phyloP scores from a whole-genome alignment of 2,888 invertebrate genomes.

The Calameuta idolon region DNA sequence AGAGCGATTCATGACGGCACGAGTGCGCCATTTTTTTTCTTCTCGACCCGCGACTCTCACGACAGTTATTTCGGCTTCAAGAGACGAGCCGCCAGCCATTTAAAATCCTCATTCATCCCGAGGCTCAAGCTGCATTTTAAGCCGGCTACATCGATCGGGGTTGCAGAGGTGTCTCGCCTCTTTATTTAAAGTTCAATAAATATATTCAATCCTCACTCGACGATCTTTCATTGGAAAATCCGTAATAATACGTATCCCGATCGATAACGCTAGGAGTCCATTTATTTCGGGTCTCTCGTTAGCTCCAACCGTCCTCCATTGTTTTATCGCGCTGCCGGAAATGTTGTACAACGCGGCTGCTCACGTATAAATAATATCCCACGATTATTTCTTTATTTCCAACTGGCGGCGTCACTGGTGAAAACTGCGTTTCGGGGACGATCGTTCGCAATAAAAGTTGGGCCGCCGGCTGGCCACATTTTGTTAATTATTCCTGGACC shows the following conservation, averaged over 20 bases:
- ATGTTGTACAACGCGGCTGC: background rate
- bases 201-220: background rate
- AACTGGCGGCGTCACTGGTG: background rate
- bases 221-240: background rate
- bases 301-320: background rate
- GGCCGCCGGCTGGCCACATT: constrained; percentile 23
- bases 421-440: constrained; percentile 19
- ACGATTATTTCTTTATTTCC: background rate
- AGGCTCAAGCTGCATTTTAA: background rate
- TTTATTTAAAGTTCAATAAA: background rate
- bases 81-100: background rate
- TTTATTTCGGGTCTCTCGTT: background rate
- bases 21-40: background rate
- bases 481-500: constrained; percentile 34
- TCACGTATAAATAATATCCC: background rate
- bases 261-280: background rate
- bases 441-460: constrained; percentile 35
- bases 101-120: background rate
- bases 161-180: background rate
- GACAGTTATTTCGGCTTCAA: background rate
- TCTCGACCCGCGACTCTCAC: background rate
- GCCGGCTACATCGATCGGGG: background rate
- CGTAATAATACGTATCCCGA: background rate
- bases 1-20: background rate
- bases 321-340: background rate